Conservation (phyloP, 1,140 invertebrate genomes). For the Drosophila busckii region DNA sequence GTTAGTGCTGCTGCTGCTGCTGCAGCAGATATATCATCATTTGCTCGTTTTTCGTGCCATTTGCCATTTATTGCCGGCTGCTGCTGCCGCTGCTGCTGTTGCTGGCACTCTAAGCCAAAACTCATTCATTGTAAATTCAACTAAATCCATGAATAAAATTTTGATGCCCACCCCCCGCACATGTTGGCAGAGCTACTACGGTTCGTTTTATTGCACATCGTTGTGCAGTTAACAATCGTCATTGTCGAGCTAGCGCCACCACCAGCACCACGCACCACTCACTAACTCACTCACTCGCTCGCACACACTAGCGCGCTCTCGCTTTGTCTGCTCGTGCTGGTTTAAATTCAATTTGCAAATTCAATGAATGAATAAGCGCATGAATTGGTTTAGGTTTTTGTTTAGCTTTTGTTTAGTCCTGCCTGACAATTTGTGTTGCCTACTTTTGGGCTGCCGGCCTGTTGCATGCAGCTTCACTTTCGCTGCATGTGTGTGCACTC, state of each 20-base stretch:
- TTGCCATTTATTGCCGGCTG: constrained; percentile 32
- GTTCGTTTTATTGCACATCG: constrained; percentile 66
- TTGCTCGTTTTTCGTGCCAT: constrained; percentile 63
- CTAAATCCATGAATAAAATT: constrained; percentile 77
- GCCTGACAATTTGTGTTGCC: constrained; percentile 31
- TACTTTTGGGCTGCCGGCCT: constrained; percentile 61
- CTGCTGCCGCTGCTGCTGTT: constrained; percentile 2
- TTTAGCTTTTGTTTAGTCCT: constrained; percentile 58
- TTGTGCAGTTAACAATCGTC: constrained; percentile 63
- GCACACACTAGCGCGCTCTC: constrained; percentile 1
- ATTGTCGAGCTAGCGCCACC: no score
- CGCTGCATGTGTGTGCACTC: not conserved
- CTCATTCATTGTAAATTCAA: constrained; percentile 75
- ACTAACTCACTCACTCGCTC: constrained; percentile 1
- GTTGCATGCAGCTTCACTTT: constrained; percentile 59
- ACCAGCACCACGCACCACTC: no score
- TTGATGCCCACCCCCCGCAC: constrained; percentile 27
- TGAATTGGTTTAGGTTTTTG: constrained; percentile 74
- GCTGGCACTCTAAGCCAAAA: constrained; percentile 51
- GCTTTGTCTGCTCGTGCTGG: constrained; percentile 28
- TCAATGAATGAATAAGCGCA: constrained; percentile 68
- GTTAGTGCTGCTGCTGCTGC: constrained; percentile 7
- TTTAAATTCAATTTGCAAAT: constrained; percentile 76
- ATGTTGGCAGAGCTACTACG: constrained; percentile 33
- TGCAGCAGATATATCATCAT: constrained; percentile 59